Percentiles rank a stretch among this genome's conserved stretches.
These are phyloP conservation scores for Chrysemys picta DNA, from an alignment of 2,113 vertebrate genomes.

Conservation along the genomic window DNA sequence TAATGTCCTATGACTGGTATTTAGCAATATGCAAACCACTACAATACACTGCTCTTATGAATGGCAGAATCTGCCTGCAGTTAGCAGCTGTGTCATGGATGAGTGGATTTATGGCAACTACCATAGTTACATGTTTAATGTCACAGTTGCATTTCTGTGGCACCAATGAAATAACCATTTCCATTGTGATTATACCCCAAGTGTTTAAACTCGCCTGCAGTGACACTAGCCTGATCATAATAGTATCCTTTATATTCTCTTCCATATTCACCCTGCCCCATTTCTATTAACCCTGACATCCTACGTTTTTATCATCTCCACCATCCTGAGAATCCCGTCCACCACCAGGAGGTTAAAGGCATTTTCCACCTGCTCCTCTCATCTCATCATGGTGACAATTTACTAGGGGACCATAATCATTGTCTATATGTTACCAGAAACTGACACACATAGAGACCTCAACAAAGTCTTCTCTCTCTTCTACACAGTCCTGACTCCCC, in stretches of 20 bases:
- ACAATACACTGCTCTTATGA: background rate
- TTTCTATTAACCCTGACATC: background rate
- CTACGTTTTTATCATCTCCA: background rate
- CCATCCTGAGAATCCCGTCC: background rate
- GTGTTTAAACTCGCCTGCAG: background rate
- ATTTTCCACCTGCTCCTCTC: conserved; percentile 47
- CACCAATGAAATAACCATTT: background rate
- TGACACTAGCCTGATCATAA: background rate
- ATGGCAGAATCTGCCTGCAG: background rate
- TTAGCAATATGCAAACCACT: background rate
- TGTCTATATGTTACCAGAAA: conserved; percentile 25
- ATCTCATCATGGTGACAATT: conserved; percentile 7
- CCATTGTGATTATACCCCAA: background rate
- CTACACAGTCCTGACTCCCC: conserved; percentile 13
- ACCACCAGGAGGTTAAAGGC: background rate
- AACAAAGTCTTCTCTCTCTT: conserved; percentile 20
- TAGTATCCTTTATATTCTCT: background rate
- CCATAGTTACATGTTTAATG: background rate
- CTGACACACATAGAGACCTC: background rate
- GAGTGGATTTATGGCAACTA: background rate
- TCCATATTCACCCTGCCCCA: background rate
- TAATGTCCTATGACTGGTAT: background rate
- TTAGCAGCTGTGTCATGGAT: background rate
- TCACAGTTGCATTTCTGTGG: background rate
- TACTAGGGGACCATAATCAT: conserved; percentile 24